Evolutionary conservation across 92 coral and sea anemone genomes (phyloP), one percentile per base, ranked within the genome.

Genomic region (Plumapathes pennacea): DNA sequence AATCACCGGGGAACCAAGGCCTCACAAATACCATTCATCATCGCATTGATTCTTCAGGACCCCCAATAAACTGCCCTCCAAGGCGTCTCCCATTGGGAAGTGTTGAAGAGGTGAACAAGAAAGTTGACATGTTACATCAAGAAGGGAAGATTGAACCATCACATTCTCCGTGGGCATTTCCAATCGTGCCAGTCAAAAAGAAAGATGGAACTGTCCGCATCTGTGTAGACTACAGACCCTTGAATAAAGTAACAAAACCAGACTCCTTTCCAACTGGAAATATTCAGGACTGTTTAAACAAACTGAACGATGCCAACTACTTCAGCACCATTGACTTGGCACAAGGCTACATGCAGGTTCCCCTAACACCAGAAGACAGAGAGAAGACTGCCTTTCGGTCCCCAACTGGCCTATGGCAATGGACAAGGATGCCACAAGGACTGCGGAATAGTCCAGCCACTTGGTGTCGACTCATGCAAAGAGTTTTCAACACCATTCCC

Each of bases 131-230:
- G 17, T 38, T 46, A 23, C 47, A 28, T 41, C 14, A 34, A 18
- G 66, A 69, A 34, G 68, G 68, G 18, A 56, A 69, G 33, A 69
- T 69, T 11, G 77, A 69, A 47, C 77, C 67, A 20, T 46, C 68
- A 15, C 48, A 57, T 17, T 57, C 57, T 22, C 68, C 58, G 15
- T 67, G 54, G 54, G 64, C 74, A 38, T 67, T 67, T 25, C 25
- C 64, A 2, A 54, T 67, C 8, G 64, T 53, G 17, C 64, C 74
- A 25, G 56, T 68, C 5, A 40, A 51, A 27, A 56, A 43, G 21
- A 43, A 33, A 19, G 76, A 68, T 68, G 74, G 64, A 25, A 67
- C 50, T 4, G 54, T 67, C 21, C 51, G 73, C 22, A 36, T 65
- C 4, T 33, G 62, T 4, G 45, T 46, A 1, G 68, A 67, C 13